These are phyloP conservation scores for Drosophila ananassae DNA, from an alignment of 1,140 invertebrate species.

Conservation along the genomic window DNA sequence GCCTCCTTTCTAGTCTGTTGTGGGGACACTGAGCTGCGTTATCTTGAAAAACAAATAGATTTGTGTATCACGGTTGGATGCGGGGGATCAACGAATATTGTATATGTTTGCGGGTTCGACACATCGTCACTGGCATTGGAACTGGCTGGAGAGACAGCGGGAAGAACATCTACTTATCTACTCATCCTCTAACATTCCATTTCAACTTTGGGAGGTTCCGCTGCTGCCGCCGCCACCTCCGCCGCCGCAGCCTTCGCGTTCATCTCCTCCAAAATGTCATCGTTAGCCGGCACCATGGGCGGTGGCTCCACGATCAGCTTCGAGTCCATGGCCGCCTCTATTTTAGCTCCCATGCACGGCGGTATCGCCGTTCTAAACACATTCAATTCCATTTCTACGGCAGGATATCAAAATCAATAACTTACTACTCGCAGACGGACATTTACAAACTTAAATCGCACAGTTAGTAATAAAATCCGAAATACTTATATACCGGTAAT, in stretches of 20 bases:
- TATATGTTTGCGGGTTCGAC: slow-evolving; percentile 9
- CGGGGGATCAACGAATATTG: slow-evolving; percentile 7
- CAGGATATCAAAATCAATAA: slow-evolving; percentile 29
- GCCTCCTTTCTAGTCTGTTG: background rate
- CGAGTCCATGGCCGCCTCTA: slow-evolving; percentile 62
- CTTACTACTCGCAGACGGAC: background rate
- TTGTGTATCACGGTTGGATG: background rate
- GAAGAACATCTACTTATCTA: slow-evolving; percentile 52
- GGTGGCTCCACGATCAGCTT: slow-evolving; percentile 73
- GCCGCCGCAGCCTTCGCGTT: slow-evolving; percentile 33
- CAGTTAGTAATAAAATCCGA: too few relatives aligned
- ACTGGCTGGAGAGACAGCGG: slow-evolving; percentile 35
- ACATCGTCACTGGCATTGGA: slow-evolving; percentile 13
- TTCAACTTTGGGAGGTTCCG: slow-evolving; percentile 43
- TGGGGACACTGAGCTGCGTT: background rate
- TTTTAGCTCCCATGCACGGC: slow-evolving; percentile 68
- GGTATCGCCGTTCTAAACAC: slow-evolving; percentile 77
- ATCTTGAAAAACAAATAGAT: slow-evolving; percentile 22
- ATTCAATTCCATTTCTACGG: slow-evolving; percentile 78
- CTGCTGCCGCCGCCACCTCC: slow-evolving; percentile 3
- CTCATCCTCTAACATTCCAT: slow-evolving; percentile 76
- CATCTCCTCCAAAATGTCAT: slow-evolving; percentile 43
- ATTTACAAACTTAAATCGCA: background rate
- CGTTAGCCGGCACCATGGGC: slow-evolving; percentile 16
- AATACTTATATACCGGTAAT: too few relatives aligned